A percentile compares a stretch with the other conserved stretches of the same genome.
Conservation (phyloP, 2,113 vertebrate genomes). For the Coryphaenoides rupestris region DNA sequence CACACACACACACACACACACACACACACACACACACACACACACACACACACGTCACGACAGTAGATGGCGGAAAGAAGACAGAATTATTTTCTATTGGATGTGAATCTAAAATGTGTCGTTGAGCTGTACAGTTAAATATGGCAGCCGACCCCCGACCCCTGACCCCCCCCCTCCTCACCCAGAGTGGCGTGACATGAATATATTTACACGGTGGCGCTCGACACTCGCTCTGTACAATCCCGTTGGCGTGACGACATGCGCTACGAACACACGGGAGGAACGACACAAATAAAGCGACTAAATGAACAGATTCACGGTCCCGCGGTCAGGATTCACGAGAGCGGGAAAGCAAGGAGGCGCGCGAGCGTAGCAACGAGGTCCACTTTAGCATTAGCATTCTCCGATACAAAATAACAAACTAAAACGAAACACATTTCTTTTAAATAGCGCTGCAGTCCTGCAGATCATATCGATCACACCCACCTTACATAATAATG, state of each 20-base stretch:
- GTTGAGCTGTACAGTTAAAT: conserved; percentile 37
- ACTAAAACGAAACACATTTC: too few species aligned
- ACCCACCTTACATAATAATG: too few species aligned
- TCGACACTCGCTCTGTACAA: conserved; percentile 13
- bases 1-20: too few species aligned
- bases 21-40: too few species aligned
- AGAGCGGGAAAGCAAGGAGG: conserved; percentile 30
- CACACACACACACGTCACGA: too few species aligned
- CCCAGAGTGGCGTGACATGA: conserved; percentile 4
- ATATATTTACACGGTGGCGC: conserved; percentile 14
- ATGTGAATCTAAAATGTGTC: conserved; percentile 22
- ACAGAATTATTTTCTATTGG: conserved; percentile 37
- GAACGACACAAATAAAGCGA: not conserved
- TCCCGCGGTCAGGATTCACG: conserved; percentile 6
- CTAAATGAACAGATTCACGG: conserved; percentile 14
- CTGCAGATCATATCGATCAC: too few species aligned
- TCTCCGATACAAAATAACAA: too few species aligned
- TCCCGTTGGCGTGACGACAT: conserved; percentile 33
- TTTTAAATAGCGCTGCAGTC: too few species aligned
- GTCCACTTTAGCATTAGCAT: conserved; percentile 16
- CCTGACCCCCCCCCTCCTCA: not conserved
- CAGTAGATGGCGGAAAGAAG: conserved; percentile 11
- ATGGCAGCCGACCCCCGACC: not conserved
- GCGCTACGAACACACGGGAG: conserved; percentile 23
- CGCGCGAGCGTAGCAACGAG: conserved; percentile 27